Evolutionary conservation across 2,113 vertebrate species (phyloP), one percentile per base, ranked within the genome.

Genomic region (Fukomys damarensis): DNA sequence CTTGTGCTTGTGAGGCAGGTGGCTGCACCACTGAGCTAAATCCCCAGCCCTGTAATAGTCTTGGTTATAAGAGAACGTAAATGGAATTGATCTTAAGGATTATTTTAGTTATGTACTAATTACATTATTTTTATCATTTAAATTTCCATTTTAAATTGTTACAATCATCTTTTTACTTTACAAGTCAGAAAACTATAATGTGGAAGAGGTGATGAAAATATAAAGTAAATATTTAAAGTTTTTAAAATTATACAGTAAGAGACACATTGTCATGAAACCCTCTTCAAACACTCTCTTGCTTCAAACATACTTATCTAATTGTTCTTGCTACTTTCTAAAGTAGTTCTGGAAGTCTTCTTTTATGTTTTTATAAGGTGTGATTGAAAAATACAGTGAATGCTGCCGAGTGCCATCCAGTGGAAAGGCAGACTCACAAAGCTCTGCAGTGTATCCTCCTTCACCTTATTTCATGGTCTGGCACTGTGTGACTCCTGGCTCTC

Each of bases 101-200:
- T 80, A 77, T 54, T 84, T 93, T 89, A 80, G 28, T 93, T 92
- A 74, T n/a, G 4, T 63, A 24, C n/a, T 90, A 92, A 76, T 84
- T 81, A 88, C 70, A 61, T 61, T 79, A 89, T 86, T 95, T 94
- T 13, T 35, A 86, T 49, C 85, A 81, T 43, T 89, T 58, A 52
- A 66, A 19, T 61, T 86, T 87, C n/a, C 41, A 76, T 49, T 94
- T 20, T 20, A 84, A 46, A 59, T 85, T 79, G 13, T 63, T 26
- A 38, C 41, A 90, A 10, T 61, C 46, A 66, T 66, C 43, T 91
- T 94, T 89, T 86, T 32, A 76, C 38, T 74, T 91, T 93, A 58
- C 17, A 63, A 30, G 28, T 79, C 49, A 81, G 68, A 72, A 89
- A 87, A 12, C 28, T 84, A 0, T 72, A 84, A 68, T 49, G 56